Evolutionary conservation across 2,113 vertebrate genomes (phyloP).

Genomic region (Protobothrops mucrosquamatus): DNA sequence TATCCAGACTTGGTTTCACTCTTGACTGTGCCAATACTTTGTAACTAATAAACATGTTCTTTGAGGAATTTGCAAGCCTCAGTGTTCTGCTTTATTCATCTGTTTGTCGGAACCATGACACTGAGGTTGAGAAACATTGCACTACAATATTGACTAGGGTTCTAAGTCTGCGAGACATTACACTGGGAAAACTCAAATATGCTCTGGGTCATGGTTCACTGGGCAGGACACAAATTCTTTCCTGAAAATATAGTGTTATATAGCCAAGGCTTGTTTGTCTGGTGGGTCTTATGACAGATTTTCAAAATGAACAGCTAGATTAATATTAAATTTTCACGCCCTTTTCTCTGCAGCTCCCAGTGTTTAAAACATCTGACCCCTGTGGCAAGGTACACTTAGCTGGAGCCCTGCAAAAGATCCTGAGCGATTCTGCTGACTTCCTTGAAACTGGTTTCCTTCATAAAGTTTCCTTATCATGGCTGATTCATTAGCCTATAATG

Average conservation of each 20-base stretch:
- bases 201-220: background rate
- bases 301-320: background rate
- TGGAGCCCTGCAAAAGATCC: background rate
- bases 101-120: too few relatives aligned
- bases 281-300: background rate
- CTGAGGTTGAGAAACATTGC: background rate
- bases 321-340: background rate
- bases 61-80: too few relatives aligned
- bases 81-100: too few relatives aligned
- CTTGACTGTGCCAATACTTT: too few relatives aligned
- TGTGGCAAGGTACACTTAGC: background rate
- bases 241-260: background rate
- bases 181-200: background rate
- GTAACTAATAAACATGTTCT: too few relatives aligned
- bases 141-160: background rate
- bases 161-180: background rate
- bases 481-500: background rate
- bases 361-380: background rate
- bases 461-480: background rate
- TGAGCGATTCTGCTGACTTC: background rate
- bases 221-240: background rate
- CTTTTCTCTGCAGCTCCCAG: background rate
- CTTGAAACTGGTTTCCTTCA: background rate
- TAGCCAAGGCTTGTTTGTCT: background rate
- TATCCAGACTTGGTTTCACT: too few relatives aligned